These are phyloP conservation scores for Tortrix viridana DNA, from an alignment of 2,888 invertebrate species.

Conservation along the genomic window DNA sequence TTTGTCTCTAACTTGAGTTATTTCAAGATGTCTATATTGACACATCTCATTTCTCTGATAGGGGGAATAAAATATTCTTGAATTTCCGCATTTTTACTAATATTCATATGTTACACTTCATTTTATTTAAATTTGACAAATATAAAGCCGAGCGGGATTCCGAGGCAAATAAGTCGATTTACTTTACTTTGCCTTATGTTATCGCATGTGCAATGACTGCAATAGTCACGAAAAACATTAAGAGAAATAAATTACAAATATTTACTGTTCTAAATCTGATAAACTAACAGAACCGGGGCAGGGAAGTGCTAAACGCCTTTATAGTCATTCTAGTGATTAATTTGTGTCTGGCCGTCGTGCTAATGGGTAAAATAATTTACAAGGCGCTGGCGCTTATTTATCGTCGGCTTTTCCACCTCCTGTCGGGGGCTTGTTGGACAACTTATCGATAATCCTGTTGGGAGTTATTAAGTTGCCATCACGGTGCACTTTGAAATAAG, in stretches of 20 bases:
- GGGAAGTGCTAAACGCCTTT: conserved; percentile 79
- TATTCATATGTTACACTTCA: background rate
- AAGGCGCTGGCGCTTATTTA: conserved; percentile 75
- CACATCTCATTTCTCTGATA: conserved; percentile 16
- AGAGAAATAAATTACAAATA: background rate
- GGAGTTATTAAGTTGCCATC: conserved; percentile 36
- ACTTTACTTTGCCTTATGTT: too few relatives aligned
- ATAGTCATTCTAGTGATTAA: conserved; percentile 80
- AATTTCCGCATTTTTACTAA: too few relatives aligned
- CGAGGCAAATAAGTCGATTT: too few relatives aligned
- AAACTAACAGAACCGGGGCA: conserved; percentile 38
- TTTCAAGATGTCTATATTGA: conserved; percentile 35
- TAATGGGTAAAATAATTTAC: conserved; percentile 83
- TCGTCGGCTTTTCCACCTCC: conserved; percentile 60
- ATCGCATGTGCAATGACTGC: too few relatives aligned
- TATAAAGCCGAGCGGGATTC: too few relatives aligned
- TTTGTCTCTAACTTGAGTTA: conserved; percentile 70
- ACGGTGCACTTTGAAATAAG: conserved; percentile 8
- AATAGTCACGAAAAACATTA: background rate
- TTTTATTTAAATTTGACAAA: too few relatives aligned
- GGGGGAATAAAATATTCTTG: background rate
- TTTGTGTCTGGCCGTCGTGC: conserved; percentile 75
- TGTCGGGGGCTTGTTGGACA: conserved; percentile 55
- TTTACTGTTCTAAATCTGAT: conserved; percentile 15
- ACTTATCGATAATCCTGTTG: conserved; percentile 56